Evolutionary conservation across 2,888 invertebrate genomes (phyloP).

Genomic region (Pyrgus malvae): DNA sequence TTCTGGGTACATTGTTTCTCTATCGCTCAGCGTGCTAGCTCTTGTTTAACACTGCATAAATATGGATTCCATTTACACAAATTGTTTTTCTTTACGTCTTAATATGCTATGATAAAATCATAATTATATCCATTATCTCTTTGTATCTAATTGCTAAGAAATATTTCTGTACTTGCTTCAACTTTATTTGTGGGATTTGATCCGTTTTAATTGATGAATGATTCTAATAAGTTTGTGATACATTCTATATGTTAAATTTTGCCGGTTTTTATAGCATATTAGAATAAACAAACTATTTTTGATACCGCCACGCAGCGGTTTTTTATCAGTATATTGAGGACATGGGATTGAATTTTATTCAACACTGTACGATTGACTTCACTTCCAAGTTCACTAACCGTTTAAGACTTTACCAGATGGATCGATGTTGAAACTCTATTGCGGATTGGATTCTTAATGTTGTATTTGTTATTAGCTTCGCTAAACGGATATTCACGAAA

Average conservation of each 20-base stretch:
- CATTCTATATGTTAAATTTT: too few species aligned
- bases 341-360: too few species aligned
- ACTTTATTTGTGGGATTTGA: not conserved
- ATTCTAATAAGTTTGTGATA: too few species aligned
- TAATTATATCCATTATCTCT: constrained; percentile 18
- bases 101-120: constrained; percentile 21
- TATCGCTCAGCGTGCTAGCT: constrained; percentile 27
- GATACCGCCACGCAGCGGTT: too few species aligned
- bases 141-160: constrained; percentile 9
- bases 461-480: too few species aligned
- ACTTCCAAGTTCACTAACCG: not conserved
- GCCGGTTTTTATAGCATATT: too few species aligned
- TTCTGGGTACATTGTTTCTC: constrained; percentile 43
- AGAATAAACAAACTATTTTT: too few species aligned
- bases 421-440: not conserved
- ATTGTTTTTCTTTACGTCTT: constrained; percentile 24
- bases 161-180: constrained; percentile 1
- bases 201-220: not conserved
- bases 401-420: not conserved
- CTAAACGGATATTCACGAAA: not conserved
- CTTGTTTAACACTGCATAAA: constrained; percentile 27
- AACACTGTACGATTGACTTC: too few species aligned
- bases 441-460: not conserved
- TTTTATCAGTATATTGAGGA: too few species aligned
- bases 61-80: constrained; percentile 24